These are phyloP conservation scores for Phaethon lepturus DNA, from an alignment of 2,113 vertebrate genomes.

Conservation along the genomic window DNA sequence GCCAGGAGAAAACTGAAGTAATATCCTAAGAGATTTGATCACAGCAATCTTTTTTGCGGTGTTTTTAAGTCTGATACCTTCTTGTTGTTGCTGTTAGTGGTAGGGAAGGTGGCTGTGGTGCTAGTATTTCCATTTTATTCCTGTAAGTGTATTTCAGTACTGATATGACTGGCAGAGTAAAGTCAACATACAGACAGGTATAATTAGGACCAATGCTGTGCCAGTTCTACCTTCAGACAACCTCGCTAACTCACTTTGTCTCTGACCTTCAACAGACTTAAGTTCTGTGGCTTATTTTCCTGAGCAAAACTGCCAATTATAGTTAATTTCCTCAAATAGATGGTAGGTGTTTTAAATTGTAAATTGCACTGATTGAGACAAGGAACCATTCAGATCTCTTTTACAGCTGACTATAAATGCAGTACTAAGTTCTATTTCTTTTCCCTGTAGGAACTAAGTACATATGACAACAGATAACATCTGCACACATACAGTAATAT, in stretches of 20 bases:
- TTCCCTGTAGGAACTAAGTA: background rate
- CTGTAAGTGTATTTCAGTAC: background rate
- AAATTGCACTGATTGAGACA: slow-evolving; percentile 8
- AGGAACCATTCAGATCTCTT: background rate
- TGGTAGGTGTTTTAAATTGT: slow-evolving; percentile 35
- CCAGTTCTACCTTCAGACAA: background rate
- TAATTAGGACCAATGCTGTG: background rate
- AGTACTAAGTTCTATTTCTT: background rate
- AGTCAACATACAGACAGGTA: background rate
- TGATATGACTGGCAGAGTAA: background rate
- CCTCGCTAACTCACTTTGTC: background rate
- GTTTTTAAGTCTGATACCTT: background rate
- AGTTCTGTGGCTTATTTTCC: background rate
- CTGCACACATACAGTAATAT: background rate
- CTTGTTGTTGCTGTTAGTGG: background rate
- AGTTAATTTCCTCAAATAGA: slow-evolving; percentile 28
- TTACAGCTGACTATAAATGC: slow-evolving; percentile 23
- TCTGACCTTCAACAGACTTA: slow-evolving; percentile 13
- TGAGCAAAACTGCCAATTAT: slow-evolving; percentile 7
- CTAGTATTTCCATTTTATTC: background rate
- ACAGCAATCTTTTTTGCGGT: background rate
- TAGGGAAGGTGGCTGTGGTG: background rate
- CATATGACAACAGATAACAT: background rate
- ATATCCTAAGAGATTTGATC: background rate
- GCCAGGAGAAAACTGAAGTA: background rate